Conservation (phyloP, 2,888 invertebrate species). For the Habrosyne pyritoides region DNA sequence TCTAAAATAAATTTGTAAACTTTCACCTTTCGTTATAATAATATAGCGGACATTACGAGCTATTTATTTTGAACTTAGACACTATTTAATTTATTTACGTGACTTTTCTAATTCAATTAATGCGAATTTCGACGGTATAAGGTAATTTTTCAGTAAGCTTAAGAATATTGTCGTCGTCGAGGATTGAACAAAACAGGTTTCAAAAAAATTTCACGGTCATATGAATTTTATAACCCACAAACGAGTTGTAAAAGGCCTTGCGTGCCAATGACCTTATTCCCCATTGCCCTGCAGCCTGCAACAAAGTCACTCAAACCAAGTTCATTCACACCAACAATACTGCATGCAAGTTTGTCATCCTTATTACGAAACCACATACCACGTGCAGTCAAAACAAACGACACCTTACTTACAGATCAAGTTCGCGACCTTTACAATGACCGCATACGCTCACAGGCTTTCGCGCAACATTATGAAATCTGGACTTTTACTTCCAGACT, state of each 20-base stretch:
- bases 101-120: no score
- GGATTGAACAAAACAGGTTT: neutral
- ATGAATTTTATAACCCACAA: slow-evolving; percentile 7
- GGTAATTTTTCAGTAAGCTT: neutral
- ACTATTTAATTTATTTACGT: neutral
- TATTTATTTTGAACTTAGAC: neutral
- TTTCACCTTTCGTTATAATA: neutral
- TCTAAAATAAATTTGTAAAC: neutral
- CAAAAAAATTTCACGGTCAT: neutral
- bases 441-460: slow-evolving; percentile 56
- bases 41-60: neutral
- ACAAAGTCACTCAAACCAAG: neutral
- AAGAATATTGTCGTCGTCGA: neutral
- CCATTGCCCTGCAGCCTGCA: neutral
- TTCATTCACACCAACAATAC: slow-evolving; percentile 7
- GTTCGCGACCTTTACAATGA: slow-evolving; percentile 62
- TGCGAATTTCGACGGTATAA: no score
- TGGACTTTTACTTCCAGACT: slow-evolving; percentile 73
- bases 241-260: slow-evolving; percentile 14
- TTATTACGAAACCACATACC: slow-evolving; percentile 13
- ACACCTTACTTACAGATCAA: slow-evolving; percentile 29
- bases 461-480: slow-evolving; percentile 73
- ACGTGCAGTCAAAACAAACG: slow-evolving; percentile 19
- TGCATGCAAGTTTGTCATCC: slow-evolving; percentile 8
- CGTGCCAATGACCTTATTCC: neutral